phyloP scores from a whole-genome alignment of 2,113 vertebrate genomes.

The Etia nguti region DNA sequence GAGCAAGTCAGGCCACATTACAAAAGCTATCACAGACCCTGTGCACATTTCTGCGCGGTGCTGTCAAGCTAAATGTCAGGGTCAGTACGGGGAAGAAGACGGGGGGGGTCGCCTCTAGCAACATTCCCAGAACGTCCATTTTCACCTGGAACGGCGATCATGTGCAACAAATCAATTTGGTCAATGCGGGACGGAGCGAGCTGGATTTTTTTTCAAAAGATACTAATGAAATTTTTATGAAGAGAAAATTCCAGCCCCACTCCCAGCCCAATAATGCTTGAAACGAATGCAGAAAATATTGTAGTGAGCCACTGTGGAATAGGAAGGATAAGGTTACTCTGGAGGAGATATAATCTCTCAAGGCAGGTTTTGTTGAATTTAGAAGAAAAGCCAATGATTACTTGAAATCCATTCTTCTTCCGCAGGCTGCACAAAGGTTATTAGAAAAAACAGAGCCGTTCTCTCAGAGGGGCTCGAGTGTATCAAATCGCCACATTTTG shows the following conservation, averaged over 20 bases:
- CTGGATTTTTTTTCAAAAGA: slow-evolving; percentile 45
- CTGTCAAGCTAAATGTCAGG: slow-evolving; percentile 53
- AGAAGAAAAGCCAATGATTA: slow-evolving; percentile 45
- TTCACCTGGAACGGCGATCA: slow-evolving; percentile 38
- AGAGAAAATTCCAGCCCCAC: slow-evolving; percentile 44
- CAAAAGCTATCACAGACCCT: slow-evolving; percentile 10
- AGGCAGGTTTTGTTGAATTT: slow-evolving; percentile 44
- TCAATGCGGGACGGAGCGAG: slow-evolving; percentile 15
- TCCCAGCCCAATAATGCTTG: slow-evolving; percentile 41
- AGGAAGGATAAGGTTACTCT: slow-evolving; percentile 48
- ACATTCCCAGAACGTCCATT: slow-evolving; percentile 26
- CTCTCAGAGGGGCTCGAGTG: slow-evolving; percentile 23
- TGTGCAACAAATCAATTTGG: slow-evolving; percentile 49
- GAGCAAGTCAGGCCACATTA: not conserved
- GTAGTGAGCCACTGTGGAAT: slow-evolving; percentile 27
- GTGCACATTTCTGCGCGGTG: not conserved
- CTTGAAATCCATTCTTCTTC: slow-evolving; percentile 28
- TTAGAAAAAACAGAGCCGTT: slow-evolving; percentile 42
- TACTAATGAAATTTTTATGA: slow-evolving; percentile 59
- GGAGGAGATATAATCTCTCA: slow-evolving; percentile 39
- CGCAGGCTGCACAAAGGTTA: slow-evolving; percentile 28
- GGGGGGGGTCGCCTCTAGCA: not conserved
- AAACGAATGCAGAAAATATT: slow-evolving; percentile 38
- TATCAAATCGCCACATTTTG: slow-evolving; percentile 28
- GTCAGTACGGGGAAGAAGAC: not conserved